phyloP scores from a whole-genome alignment of 2,797 vertebrate species.

The Pristis pectinata region DNA sequence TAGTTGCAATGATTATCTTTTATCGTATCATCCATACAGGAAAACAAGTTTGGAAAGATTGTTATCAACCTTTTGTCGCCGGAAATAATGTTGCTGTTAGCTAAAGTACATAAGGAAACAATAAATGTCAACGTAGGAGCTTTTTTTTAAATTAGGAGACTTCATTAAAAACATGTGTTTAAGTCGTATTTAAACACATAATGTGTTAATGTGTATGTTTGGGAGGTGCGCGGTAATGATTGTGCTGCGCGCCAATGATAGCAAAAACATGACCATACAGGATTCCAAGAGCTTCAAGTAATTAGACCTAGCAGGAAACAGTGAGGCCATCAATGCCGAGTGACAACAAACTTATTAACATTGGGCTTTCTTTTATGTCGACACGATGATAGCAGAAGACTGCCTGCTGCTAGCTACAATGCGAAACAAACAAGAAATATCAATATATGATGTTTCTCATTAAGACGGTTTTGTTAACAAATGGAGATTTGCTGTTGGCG shows the following conservation, averaged over 20 bases:
- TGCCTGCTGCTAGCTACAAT: not conserved
- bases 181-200: slow-evolving; percentile 1
- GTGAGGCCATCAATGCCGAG: not conserved
- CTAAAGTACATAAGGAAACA: slow-evolving; percentile 32
- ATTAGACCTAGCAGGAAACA: slow-evolving; percentile 19
- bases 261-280: not conserved
- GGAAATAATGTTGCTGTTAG: slow-evolving; percentile 18
- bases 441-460: slow-evolving; percentile 26
- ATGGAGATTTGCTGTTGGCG: slow-evolving; percentile 30
- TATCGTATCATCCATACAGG: not conserved
- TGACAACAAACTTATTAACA: not conserved
- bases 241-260: not conserved
- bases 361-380: not conserved
- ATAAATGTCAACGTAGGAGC: slow-evolving; percentile 28
- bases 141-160: slow-evolving; percentile 21
- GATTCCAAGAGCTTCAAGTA: not conserved
- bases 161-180: slow-evolving; percentile 34
- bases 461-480: slow-evolving; percentile 17
- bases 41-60: not conserved
- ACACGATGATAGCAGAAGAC: not conserved
- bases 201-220: slow-evolving; percentile 31
- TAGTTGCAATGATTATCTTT: not conserved
- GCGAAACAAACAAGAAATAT: not conserved
- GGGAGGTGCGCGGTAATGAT: not conserved
- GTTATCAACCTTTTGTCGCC: not conserved